A percentile compares a stretch with the other conserved stretches of the same genome.
Conservation (phyloP, 2,888 invertebrate species). For the Nineta flava region DNA sequence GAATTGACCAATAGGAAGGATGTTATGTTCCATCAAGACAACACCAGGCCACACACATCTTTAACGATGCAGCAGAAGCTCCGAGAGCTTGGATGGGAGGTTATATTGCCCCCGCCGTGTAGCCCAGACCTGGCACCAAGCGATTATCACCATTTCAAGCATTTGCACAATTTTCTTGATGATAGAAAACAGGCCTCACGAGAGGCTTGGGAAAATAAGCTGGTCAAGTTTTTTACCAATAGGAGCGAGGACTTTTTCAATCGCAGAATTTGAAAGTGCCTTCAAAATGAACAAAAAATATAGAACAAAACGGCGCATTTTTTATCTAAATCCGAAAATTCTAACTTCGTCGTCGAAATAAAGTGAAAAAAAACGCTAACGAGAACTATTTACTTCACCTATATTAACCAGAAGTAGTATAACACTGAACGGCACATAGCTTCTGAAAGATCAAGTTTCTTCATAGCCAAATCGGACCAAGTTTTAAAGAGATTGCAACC, state of each 20-base stretch:
- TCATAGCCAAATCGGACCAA: too few species aligned
- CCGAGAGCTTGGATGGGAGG: conserved; percentile 13
- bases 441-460: too few species aligned
- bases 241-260: conserved; percentile 12
- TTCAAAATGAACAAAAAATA: conserved; percentile 12
- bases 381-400: too few species aligned
- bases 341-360: too few species aligned
- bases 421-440: too few species aligned
- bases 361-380: too few species aligned
- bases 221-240: conserved; percentile 13
- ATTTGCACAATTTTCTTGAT: conserved; percentile 12
- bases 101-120: conserved; percentile 15
- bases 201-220: conserved; percentile 13
- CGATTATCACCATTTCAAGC: conserved; percentile 18
- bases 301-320: conserved; percentile 10
- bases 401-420: too few species aligned
- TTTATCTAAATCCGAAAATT: too few species aligned
- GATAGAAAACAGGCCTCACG: conserved; percentile 11
- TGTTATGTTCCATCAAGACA: conserved; percentile 12
- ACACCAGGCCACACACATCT: conserved; percentile 7
- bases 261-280: conserved; percentile 12
- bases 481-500: too few species aligned
- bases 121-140: conserved; percentile 15
- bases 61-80: conserved; percentile 14
- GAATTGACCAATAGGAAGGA: conserved; percentile 8